These are phyloP conservation scores for Tetramorium bicarinatum DNA, from an alignment of 2,888 invertebrate genomes.

Conservation along the genomic window DNA sequence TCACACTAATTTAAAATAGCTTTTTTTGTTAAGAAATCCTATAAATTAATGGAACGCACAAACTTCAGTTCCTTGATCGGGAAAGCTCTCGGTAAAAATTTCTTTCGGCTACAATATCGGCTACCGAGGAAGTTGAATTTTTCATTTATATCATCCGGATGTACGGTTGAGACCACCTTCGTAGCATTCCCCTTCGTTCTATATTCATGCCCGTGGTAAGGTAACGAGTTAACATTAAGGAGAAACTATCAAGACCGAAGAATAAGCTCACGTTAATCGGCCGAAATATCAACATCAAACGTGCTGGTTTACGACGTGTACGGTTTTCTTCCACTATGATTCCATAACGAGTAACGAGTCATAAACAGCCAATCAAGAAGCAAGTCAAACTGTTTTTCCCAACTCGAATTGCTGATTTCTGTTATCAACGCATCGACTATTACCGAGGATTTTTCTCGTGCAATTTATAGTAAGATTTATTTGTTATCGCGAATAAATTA, in stretches of 20 bases:
- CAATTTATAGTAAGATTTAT: neutral
- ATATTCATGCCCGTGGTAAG: slow-evolving; percentile 73
- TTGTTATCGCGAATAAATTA: neutral
- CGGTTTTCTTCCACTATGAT: neutral
- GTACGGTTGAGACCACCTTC: slow-evolving; percentile 77
- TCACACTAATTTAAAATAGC: neutral
- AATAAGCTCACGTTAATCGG: slow-evolving; percentile 61
- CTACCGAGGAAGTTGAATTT: slow-evolving; percentile 72
- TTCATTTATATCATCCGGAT: slow-evolving; percentile 78
- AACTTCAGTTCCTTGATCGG: neutral
- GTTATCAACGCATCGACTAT: neutral
- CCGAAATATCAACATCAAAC: slow-evolving; percentile 46
- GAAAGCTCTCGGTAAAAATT: slow-evolving; percentile 3
- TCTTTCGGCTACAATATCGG: slow-evolving; percentile 45
- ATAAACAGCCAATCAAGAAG: slow-evolving; percentile 31
- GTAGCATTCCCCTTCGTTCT: slow-evolving; percentile 77
- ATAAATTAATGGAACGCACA: neutral
- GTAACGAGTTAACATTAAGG: slow-evolving; percentile 74
- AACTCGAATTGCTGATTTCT: neutral
- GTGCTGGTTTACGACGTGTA: neutral
- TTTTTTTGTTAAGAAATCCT: neutral
- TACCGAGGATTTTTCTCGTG: neutral
- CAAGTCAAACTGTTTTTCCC: neutral
- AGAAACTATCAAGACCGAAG: slow-evolving; percentile 68
- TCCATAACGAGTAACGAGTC: slow-evolving; percentile 4